Conservation (phyloP, 2,888 invertebrate species). For the Pheosia gnoma region DNA sequence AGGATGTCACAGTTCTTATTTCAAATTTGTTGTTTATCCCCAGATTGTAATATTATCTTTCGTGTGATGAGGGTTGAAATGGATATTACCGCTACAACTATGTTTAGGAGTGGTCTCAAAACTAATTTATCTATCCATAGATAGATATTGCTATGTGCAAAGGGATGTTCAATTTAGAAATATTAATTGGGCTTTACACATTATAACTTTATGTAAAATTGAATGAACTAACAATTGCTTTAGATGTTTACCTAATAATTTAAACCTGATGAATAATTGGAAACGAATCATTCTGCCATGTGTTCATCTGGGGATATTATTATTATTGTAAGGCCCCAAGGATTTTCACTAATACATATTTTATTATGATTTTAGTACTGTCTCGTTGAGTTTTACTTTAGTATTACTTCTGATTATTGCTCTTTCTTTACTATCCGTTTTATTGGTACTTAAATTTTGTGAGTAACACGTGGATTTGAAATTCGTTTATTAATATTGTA, state of each 20-base stretch:
- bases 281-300: slow-evolving; percentile 1
- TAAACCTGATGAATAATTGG: too few species aligned
- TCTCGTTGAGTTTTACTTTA: slow-evolving; percentile 15
- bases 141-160: not conserved
- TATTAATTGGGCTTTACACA: not conserved
- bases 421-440: slow-evolving; percentile 9
- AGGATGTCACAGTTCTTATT: slow-evolving; percentile 4
- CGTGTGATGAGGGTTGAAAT: slow-evolving; percentile 13
- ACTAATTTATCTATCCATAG: not conserved
- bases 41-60: slow-evolving; percentile 23
- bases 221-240: too few species aligned
- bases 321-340: slow-evolving; percentile 27
- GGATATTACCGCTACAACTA: slow-evolving; percentile 6
- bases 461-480: not conserved
- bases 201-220: too few species aligned
- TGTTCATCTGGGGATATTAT: slow-evolving; percentile 21
- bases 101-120: not conserved
- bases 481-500: not conserved
- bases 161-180: not conserved
- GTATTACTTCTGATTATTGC: slow-evolving; percentile 14
- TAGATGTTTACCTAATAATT: too few species aligned
- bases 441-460: slow-evolving; percentile 8
- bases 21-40: not conserved
- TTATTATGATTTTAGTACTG: slow-evolving; percentile 25
- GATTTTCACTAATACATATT: slow-evolving; percentile 42